Conservation (phyloP, 2,888 invertebrate species). For the Ecliptopera silaceata region DNA sequence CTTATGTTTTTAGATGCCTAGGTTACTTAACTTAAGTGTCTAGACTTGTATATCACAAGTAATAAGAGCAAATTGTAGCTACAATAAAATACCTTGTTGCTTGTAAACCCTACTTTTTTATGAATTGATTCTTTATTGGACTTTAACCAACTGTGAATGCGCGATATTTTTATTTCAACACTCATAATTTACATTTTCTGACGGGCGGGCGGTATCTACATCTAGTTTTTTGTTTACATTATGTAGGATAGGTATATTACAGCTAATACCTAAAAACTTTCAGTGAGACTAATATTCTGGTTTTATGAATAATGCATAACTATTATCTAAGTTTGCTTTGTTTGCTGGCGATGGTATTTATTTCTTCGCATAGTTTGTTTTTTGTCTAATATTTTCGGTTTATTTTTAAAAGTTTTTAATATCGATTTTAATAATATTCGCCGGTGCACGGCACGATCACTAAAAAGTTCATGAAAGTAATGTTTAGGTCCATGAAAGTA, state of each 20-base stretch:
- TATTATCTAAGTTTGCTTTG: neutral
- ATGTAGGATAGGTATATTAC: neutral
- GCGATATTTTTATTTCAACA: conserved; percentile 46
- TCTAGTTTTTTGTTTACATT: conserved; percentile 2
- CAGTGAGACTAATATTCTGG: neutral
- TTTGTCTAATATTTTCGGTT: no score
- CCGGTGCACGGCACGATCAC: no score
- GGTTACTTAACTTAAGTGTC: neutral
- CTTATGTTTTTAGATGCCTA: neutral
- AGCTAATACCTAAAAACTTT: no score
- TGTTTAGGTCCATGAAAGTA: no score
- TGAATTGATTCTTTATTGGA: conserved; percentile 38
- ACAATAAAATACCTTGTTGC: neutral
- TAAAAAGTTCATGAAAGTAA: no score
- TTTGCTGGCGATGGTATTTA: neutral
- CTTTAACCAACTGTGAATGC: conserved; percentile 43
- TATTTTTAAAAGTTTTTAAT: neutral
- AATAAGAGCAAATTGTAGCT: no score
- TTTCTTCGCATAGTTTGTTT: no score
- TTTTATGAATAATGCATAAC: neutral
- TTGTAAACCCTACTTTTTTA: neutral
- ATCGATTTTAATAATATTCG: no score
- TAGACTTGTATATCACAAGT: no score
- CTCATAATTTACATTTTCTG: conserved; percentile 39
- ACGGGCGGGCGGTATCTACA: conserved; percentile 24